Conservation (phyloP, 2,113 vertebrate genomes). For the Petromus typicus region DNA sequence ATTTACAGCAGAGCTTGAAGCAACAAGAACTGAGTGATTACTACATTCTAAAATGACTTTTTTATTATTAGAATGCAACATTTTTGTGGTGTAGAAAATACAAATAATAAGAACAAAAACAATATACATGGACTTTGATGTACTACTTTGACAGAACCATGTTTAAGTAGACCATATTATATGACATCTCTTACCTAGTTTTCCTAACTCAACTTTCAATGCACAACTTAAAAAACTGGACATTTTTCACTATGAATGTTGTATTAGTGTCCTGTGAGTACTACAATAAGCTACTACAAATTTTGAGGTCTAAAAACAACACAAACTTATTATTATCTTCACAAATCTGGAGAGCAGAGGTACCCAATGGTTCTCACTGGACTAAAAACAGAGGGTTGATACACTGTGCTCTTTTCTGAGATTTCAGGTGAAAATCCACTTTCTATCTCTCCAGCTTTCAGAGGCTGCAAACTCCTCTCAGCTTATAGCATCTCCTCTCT, state of each 20-base stretch:
- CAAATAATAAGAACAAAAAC: neutral
- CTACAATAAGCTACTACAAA: neutral
- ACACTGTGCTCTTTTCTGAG: neutral
- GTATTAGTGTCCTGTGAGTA: neutral
- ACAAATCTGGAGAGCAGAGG: neutral
- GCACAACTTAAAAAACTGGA: neutral
- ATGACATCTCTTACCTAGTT: neutral
- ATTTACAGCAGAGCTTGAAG: neutral
- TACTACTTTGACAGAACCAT: neutral
- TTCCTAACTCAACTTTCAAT: neutral
- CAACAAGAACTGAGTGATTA: neutral
- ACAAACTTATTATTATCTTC: neutral
- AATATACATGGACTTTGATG: neutral
- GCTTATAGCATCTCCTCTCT: neutral
- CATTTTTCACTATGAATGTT: neutral
- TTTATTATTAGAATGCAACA: neutral
- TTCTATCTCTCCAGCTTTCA: neutral
- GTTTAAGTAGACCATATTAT: neutral
- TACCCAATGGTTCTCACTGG: neutral
- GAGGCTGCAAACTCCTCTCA: neutral
- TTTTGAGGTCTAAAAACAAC: neutral
- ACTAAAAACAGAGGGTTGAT: neutral
- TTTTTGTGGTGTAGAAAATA: neutral
- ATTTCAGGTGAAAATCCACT: neutral
- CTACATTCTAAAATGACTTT: neutral